Percentiles rank a stretch among this genome's conserved stretches.
These are phyloP conservation scores for Himalopsyche kuldschensis DNA, from an alignment of 2,888 invertebrate species.

Conservation along the genomic window DNA sequence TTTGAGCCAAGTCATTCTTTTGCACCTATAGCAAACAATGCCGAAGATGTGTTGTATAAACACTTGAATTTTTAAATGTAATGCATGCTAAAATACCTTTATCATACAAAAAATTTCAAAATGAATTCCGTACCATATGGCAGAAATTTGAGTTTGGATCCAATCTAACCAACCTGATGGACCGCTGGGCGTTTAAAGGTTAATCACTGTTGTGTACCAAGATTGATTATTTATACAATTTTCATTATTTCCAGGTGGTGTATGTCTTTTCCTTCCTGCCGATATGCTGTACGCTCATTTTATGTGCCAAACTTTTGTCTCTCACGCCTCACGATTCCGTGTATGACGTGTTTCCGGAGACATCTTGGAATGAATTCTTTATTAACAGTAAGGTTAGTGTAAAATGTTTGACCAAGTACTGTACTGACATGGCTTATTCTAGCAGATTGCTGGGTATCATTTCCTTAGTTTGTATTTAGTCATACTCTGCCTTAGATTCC, in stretches of 20 bases:
- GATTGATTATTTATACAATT: background rate
- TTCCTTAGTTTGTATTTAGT: background rate
- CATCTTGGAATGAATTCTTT: constrained; percentile 84
- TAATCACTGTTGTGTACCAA: too few relatives aligned
- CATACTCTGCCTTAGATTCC: background rate
- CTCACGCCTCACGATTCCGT: constrained; percentile 68
- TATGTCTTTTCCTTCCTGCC: constrained; percentile 79
- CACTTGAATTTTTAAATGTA: constrained; percentile 40
- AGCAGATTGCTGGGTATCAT: too few relatives aligned
- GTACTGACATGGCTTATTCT: too few relatives aligned
- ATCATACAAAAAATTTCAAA: background rate
- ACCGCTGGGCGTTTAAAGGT: too few relatives aligned
- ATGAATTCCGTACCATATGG: background rate
- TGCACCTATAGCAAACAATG: too few relatives aligned
- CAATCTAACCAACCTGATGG: too few relatives aligned
- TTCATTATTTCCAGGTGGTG: constrained; percentile 53
- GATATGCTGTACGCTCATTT: constrained; percentile 71
- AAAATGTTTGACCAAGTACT: background rate
- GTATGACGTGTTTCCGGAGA: constrained; percentile 75
- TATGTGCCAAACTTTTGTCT: constrained; percentile 76
- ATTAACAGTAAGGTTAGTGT: constrained; percentile 71
- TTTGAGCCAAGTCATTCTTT: too few relatives aligned
- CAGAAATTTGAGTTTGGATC: background rate
- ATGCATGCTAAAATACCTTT: background rate
- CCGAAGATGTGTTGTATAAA: too few relatives aligned